Evolutionary conservation across 2,113 vertebrate genomes (phyloP).

Genomic region (Anoura caudifer): DNA sequence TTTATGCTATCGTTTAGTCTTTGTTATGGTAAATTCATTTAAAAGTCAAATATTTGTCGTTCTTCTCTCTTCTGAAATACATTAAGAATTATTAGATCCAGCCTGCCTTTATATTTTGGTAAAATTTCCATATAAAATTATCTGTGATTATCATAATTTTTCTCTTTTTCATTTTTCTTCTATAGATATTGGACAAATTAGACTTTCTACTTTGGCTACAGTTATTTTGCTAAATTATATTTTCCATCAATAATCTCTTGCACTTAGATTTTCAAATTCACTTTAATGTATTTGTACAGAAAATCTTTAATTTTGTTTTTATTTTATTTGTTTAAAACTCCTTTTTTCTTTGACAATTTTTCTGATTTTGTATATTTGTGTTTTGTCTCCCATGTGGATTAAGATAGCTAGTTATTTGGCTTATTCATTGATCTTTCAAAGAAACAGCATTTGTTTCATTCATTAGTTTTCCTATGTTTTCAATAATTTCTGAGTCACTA

Average conservation of each 20-base stretch:
- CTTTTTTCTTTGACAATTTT: neutral
- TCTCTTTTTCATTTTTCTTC: neutral
- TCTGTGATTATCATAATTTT: neutral
- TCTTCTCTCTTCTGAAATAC: neutral
- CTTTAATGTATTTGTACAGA: neutral
- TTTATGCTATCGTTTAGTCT: neutral
- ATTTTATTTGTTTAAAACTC: neutral
- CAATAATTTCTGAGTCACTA: neutral
- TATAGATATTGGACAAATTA: neutral
- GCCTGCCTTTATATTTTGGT: neutral
- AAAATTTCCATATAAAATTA: neutral
- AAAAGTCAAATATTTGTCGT: neutral
- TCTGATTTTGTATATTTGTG: neutral
- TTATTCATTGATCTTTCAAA: neutral
- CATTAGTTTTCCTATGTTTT: neutral
- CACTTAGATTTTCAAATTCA: neutral
- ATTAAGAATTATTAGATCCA: neutral
- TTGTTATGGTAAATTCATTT: neutral
- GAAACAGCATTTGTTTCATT: neutral
- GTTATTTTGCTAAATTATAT: neutral
- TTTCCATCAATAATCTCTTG: neutral
- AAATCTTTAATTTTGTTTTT: neutral
- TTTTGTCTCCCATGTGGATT: neutral
- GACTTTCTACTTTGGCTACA: neutral
- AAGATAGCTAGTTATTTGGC: neutral